phyloP scores from a whole-genome alignment of 2,113 vertebrate genomes.

The Etheostoma cragini region DNA sequence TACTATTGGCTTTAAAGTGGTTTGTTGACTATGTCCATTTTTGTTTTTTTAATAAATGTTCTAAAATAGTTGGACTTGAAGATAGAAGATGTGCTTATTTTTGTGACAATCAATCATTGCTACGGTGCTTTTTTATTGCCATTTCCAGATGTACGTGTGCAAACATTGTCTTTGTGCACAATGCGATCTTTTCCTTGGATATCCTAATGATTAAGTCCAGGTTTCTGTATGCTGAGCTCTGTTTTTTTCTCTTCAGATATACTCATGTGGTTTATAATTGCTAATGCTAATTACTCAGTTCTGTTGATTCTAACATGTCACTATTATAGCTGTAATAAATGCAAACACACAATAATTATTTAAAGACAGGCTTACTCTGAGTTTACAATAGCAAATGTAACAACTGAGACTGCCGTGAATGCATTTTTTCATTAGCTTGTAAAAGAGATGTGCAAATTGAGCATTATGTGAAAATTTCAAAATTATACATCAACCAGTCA shows the following conservation, averaged over 20 bases:
- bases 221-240: neutral
- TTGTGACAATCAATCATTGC: conserved; percentile 50
- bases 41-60: conserved; percentile 51
- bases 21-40: conserved; percentile 57
- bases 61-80: conserved; percentile 46
- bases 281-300: neutral
- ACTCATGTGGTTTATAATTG: neutral
- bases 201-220: conserved; percentile 6
- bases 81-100: conserved; percentile 45
- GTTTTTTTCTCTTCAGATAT: conserved; percentile 19
- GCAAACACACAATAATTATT: neutral
- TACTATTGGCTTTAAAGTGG: conserved; percentile 51
- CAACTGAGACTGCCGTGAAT: neutral
- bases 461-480: neutral
- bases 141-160: conserved; percentile 39
- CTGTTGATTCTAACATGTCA: neutral
- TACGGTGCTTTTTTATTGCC: conserved; percentile 6
- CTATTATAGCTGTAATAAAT: neutral
- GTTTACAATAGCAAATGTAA: neutral
- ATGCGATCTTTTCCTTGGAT: conserved; percentile 7
- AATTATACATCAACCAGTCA: neutral
- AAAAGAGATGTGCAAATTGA: neutral
- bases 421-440: neutral
- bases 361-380: neutral
- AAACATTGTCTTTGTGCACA: neutral